Percentiles rank a stretch among this genome's conserved stretches.
These are phyloP conservation scores for Pinna nobilis DNA, from an alignment of 1,140 invertebrate species.

Conservation along the genomic window DNA sequence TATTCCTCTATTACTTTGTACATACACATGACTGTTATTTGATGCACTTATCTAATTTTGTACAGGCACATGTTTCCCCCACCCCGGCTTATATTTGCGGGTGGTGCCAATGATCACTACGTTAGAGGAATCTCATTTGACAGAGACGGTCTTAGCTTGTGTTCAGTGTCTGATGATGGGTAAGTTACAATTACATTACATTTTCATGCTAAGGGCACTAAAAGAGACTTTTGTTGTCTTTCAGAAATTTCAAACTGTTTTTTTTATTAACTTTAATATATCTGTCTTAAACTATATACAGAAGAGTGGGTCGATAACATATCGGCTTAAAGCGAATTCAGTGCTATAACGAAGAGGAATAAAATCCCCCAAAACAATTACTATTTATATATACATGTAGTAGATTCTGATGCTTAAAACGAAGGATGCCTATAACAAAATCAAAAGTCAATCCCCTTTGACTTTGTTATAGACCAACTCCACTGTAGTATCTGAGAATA, in stretches of 20 bases:
- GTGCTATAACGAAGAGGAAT: too few species aligned
- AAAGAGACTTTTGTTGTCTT: background rate
- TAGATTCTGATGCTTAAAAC: too few species aligned
- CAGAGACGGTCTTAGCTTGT: conserved; percentile 74
- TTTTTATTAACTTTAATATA: background rate
- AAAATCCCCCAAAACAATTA: too few species aligned
- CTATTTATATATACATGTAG: too few species aligned
- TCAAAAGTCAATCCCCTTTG: too few species aligned
- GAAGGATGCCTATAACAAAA: too few species aligned
- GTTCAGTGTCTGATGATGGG: conserved; percentile 77
- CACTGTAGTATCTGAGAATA: too few species aligned
- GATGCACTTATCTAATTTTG: background rate
- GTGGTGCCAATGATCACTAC: conserved; percentile 77
- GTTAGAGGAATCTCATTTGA: conserved; percentile 76
- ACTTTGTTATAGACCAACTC: too few species aligned
- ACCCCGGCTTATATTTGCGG: conserved; percentile 78
- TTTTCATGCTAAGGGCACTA: background rate
- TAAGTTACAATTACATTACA: conserved; percentile 55
- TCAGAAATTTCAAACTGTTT: background rate
- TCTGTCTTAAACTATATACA: too few species aligned
- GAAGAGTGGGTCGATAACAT: too few species aligned
- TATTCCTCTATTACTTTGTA: background rate
- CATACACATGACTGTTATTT: background rate
- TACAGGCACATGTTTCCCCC: conserved; percentile 76
- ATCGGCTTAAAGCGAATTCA: too few species aligned